Evolutionary conservation across 2,888 invertebrate species (phyloP), one percentile per base, ranked within the genome.

Genomic region (Parochlus steinenii): DNA sequence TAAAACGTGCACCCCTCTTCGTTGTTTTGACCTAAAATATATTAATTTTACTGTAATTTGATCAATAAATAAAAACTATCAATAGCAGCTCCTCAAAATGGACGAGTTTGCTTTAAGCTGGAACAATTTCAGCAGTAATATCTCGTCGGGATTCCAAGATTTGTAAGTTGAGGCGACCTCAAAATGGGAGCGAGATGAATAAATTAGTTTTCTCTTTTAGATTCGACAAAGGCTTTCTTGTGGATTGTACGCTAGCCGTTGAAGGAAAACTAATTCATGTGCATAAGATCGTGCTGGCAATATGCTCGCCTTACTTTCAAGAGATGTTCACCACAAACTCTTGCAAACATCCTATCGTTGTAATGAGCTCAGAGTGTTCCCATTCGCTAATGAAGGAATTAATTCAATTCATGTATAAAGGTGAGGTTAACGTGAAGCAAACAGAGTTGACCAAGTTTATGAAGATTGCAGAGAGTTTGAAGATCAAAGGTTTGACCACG

Each of bases 321-420:
- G 59, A 60, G 45, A 58, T 54, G 50, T 62, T 55, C 46, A 57
- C 54, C 25, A 54, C 58, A 29, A 59, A 60, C 52, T 60, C 60
- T 30, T 58, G 58, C 47, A 56, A 59, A 44, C 58, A 59, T 51
- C 58, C 58, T 25, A 59, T 60, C 44, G 60, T 59, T 26, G 60
- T 69, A 55, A 67, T 69, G 40, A 62, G 69, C 73, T 51, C 77
- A 75, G 64, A 71, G 77, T 33, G n/a, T n/a, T 67, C 61, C 40
- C 66, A 62, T 39, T 56, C 58, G 34, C 65, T 65, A 5, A 58
- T 68, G 56, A 62, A 62, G 45, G 65, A 66, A 46, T 49, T 69
- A 40, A 48, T 69, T 40, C 63, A 67, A 50, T 69, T 68, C 45
- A 69, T 69, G 67, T 69, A 69, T 47, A 65, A 67, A 49, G 69